A percentile compares a stretch with the other conserved stretches of the same genome.
These are phyloP conservation scores for Spodoptera frugiperda DNA, from an alignment of 1,140 invertebrate genomes.

Conservation along the genomic window DNA sequence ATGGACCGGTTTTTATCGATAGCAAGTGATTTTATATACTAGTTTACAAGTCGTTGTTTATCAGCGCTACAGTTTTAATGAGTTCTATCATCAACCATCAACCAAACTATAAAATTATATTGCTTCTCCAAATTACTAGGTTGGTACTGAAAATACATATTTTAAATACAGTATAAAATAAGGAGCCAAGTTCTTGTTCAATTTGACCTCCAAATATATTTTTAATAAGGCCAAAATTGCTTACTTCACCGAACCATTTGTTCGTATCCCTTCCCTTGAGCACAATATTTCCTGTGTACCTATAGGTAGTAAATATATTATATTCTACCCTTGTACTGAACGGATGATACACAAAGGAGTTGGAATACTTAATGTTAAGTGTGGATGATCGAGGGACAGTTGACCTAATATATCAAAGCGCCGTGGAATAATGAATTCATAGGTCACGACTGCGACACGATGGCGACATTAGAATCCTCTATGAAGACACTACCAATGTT, in stretches of 20 bases:
- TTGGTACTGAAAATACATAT: no score
- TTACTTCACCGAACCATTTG: not conserved
- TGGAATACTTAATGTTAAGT: conserved; percentile 39
- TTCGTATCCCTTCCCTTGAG: not conserved
- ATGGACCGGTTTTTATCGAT: conserved; percentile 27
- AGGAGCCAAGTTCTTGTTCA: no score
- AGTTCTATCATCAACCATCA: no score
- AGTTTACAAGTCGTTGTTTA: conserved; percentile 6
- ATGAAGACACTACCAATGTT: not conserved
- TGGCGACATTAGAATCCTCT: conserved; percentile 1
- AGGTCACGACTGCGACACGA: conserved; percentile 44
- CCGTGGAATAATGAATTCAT: conserved; percentile 52
- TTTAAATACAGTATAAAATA: no score
- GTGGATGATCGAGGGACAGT: conserved; percentile 31
- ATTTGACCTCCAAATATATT: no score
- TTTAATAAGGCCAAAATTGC: no score
- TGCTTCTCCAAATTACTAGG: no score
- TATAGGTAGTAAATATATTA: not conserved
- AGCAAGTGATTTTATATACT: conserved; percentile 9
- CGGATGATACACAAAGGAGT: conserved; percentile 42
- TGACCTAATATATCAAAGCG: conserved; percentile 42
- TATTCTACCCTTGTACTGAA: not conserved
- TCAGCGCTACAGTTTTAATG: not conserved
- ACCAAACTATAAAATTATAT: no score
- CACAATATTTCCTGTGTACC: not conserved